Evolutionary conservation across 2,797 vertebrate genomes (phyloP), one percentile per base, ranked within the genome.

Genomic region (Fistularia commersonii): DNA sequence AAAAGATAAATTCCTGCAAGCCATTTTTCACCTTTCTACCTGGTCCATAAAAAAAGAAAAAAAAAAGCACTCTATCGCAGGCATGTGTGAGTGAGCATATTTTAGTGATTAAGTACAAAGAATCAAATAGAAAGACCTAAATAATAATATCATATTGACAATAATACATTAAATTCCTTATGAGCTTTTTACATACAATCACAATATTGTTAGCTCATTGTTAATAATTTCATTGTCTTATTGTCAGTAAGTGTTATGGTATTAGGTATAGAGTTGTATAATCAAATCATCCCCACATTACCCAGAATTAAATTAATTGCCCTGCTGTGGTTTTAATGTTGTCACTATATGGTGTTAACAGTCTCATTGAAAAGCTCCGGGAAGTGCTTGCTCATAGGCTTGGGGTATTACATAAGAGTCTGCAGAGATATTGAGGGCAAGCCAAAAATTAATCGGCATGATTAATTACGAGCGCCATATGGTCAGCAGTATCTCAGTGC

Each of bases 391-490:
- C 48, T 76, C 72, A 54, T 45, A 44, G 71, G 73, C 50, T 72
- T 74, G 57, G 54, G 54, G 62, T 66, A 51, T 83, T 85, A 81
- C 77, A 66, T 84, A 86, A 89, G 78, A 71, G 74, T 77, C 82
- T 81, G 73, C 68, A 82, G 74, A 76, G 83, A 83, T 60, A 63
- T 77, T 73, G 83, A 83, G 64, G 69, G 53, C 11, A 52, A 83
- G 88, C 89, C 89, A 90, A 85, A 88, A 83, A 80, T 71, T 88
- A 89, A 90, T 85, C 71, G 77, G 47, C 56, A 64, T 80, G 75
- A 91, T 92, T 90, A 88, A 90, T 90, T 90, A 91, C 67, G 69
- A 66, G 74, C 81, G 84, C 90, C 90, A 89, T 90, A 91, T 90
- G 89, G 89, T 90, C 87, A 88, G 76, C 80, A 66, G 85, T 35